Conservation (phyloP, 2,888 invertebrate genomes). For the Zootermopsis nevadensis region DNA sequence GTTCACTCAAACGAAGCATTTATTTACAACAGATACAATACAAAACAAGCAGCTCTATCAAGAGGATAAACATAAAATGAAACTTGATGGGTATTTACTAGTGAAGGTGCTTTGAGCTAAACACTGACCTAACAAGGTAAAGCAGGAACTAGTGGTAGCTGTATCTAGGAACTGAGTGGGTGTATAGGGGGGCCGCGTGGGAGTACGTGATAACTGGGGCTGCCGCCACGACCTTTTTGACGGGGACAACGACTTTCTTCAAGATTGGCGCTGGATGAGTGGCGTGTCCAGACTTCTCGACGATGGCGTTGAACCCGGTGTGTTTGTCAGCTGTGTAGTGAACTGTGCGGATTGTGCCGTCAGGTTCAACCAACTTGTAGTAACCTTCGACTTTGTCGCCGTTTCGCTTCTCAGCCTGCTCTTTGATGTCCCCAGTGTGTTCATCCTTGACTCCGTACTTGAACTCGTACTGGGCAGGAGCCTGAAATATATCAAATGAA, state of each 20-base stretch:
- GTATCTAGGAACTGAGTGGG: conserved; percentile 31
- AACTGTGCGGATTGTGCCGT: conserved; percentile 61
- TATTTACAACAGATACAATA: conserved; percentile 20
- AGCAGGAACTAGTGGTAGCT: background rate
- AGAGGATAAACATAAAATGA: background rate
- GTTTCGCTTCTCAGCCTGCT: conserved; percentile 38
- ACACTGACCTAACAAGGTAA: background rate
- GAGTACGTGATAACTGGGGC: conserved; percentile 2
- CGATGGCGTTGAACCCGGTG: conserved; percentile 67
- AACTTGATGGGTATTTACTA: conserved; percentile 15
- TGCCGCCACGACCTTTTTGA: background rate
- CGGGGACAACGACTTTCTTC: conserved; percentile 31
- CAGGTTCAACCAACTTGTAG: conserved; percentile 42
- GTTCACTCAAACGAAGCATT: background rate
- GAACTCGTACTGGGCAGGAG: conserved; percentile 42
- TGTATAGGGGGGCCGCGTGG: conserved; percentile 13
- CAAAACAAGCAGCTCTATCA: conserved; percentile 1
- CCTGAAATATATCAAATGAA: conserved; percentile 17
- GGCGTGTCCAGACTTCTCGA: conserved; percentile 70
- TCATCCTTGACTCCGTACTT: conserved; percentile 42
- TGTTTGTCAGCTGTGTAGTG: conserved; percentile 69
- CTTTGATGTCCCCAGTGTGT: conserved; percentile 42
- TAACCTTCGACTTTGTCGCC: conserved; percentile 40
- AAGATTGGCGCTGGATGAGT: conserved; percentile 63
- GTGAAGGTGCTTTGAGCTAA: background rate